Evolutionary conservation across 2,113 vertebrate genomes (phyloP).

Genomic region (Mustela lutreola): DNA sequence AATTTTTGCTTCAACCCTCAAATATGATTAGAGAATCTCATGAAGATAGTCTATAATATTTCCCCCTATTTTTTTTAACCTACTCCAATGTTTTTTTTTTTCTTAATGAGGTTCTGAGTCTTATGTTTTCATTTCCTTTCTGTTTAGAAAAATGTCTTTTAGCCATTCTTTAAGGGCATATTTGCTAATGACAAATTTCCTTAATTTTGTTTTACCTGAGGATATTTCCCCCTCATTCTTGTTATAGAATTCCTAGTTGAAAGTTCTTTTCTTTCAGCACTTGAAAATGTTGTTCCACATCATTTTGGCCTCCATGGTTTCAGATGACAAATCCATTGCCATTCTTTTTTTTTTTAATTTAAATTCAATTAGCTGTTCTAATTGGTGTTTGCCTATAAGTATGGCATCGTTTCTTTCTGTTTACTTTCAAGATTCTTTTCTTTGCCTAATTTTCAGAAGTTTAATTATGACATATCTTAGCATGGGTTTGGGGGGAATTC

Average conservation of each 20-base stretch:
- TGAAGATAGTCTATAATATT: neutral
- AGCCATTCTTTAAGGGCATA: neutral
- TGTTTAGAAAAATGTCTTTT: neutral
- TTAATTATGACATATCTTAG: neutral
- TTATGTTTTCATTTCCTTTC: neutral
- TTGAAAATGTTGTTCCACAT: neutral
- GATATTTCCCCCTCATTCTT: neutral
- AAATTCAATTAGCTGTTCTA: neutral
- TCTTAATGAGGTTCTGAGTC: neutral
- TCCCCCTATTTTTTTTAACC: neutral
- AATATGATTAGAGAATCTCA: neutral
- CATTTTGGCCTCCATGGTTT: neutral
- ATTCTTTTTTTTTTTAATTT: neutral
- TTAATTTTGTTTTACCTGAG: neutral
- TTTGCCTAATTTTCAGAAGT: neutral
- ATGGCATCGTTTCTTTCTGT: neutral
- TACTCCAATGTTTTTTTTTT: neutral
- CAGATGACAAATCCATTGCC: neutral
- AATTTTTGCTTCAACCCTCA: neutral
- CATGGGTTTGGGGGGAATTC: neutral
- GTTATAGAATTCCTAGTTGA: neutral
- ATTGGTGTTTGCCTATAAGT: neutral
- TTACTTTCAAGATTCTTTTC: neutral
- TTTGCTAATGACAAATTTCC: neutral
- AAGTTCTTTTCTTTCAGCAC: neutral